Percentiles rank a stretch among this genome's conserved stretches.
These are phyloP conservation scores for Platalea minor DNA, from an alignment of 2,797 vertebrate species.

Conservation along the genomic window DNA sequence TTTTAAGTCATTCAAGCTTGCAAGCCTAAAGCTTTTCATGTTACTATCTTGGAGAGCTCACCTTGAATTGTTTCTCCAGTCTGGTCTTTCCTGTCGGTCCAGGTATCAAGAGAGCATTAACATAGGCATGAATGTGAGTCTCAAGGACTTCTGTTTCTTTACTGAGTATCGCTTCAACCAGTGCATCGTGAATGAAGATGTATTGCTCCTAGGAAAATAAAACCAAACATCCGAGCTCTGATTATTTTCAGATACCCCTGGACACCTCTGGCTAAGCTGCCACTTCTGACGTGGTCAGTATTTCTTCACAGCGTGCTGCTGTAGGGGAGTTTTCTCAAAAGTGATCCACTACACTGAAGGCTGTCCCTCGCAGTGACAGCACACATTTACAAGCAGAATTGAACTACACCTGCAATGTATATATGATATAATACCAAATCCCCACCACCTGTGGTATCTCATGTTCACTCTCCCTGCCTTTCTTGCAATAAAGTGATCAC, in stretches of 20 bases:
- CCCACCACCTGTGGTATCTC: neutral
- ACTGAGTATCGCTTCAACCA: conserved; percentile 90
- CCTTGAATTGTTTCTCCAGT: conserved; percentile 93
- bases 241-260: neutral
- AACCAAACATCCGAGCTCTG: neutral
- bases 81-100: conserved; percentile 83
- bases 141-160: conserved; percentile 88
- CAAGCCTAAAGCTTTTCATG: neutral
- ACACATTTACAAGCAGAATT: neutral
- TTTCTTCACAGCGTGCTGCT: neutral
- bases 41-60: conserved; percentile 56
- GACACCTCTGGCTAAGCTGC: neutral
- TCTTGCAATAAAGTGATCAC: neutral
- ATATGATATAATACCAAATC: neutral
- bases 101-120: conserved; percentile 89
- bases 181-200: conserved; percentile 90
- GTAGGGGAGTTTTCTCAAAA: neutral
- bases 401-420: neutral
- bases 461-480: neutral
- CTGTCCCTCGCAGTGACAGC: neutral
- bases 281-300: neutral
- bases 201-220: conserved; percentile 88
- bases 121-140: conserved; percentile 85
- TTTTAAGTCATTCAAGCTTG: neutral
- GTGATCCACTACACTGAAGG: neutral